Base-by-base conservation (phyloP, 2,888 invertebrate genomes). In the Stramonita haemastoma region DNA sequence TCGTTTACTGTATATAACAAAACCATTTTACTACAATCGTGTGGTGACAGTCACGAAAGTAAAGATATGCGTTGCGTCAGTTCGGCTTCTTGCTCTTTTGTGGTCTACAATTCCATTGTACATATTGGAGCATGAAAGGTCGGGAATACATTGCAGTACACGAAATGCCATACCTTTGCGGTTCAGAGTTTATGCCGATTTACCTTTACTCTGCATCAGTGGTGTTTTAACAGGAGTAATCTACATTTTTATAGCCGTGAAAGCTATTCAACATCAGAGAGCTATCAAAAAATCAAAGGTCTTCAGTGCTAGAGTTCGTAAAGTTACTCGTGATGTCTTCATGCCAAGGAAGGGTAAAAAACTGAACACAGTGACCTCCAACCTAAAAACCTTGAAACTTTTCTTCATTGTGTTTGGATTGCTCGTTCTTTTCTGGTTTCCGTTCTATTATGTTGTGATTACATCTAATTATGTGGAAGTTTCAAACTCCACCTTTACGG, bases 1-100 rank as follows among this genome's bases (percentile, higher is more conserved):
- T 57, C 87, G 91, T 19, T 91, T 87, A 46, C 57, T 90, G 8
- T 91, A 83, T 90, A 90, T 91, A 32, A 56, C 13, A 5, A 87
- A 87, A 60, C 91, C 91, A 6, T 90, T 89, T 73, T 60, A 57
- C 36, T 91, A 91, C 89, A 60, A 36, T 8, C 46, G 87, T 15
- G 29, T 79, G 1, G 56, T 89, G 29, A 89, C 81, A 2, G 4
- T 19, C 19, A n/a, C n/a, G 15, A 90, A 81, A 19, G 87, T 89
- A 4, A 56, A 57, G 15, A 34, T 60, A 19, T 34, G 34, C 66
- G 81, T 91, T 19, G 29, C 81, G 0, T 56, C n/a, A 5, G 73
- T 87, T 13, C 87, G 90, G 89, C 13, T 87, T 0, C 11, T 87
- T 34, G 84, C 87, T 32, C 13, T 86, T 11, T 11, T 66, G 1